phyloP scores from a whole-genome alignment of 1,140 invertebrate species.

The Bombus waltoni region DNA sequence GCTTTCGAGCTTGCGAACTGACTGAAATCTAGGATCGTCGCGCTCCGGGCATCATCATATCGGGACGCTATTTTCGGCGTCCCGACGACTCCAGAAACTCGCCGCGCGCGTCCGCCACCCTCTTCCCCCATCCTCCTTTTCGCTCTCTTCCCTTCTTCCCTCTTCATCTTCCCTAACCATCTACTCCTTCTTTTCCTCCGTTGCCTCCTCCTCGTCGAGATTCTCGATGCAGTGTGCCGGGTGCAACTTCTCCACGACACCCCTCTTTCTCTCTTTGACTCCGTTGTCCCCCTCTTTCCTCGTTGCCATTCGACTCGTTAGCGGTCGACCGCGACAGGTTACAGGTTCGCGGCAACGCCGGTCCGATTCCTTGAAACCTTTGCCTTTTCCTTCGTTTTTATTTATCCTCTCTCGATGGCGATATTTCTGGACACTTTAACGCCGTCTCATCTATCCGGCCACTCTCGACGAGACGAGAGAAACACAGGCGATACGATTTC shows the following conservation, averaged over 20 bases:
- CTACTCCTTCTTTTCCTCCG: slow-evolving; percentile 72
- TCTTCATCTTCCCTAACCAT: slow-evolving; percentile 75
- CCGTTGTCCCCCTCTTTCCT: neutral
- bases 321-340: slow-evolving; percentile 8
- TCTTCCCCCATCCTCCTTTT: slow-evolving; percentile 53
- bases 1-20: slow-evolving; percentile 82
- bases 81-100: slow-evolving; percentile 82
- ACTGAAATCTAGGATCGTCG: slow-evolving; percentile 82
- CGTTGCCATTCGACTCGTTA: neutral
- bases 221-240: slow-evolving; percentile 80
- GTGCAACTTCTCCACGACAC: slow-evolving; percentile 80
- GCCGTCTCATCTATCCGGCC: neutral
- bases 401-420: neutral
- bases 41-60: slow-evolving; percentile 82
- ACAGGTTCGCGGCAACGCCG: neutral
- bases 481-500: too few relatives aligned
- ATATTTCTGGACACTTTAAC: slow-evolving; percentile 43
- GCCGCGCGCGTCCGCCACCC: slow-evolving; percentile 53
- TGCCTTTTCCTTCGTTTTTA: neutral
- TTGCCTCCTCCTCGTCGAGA: slow-evolving; percentile 64
- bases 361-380: neutral
- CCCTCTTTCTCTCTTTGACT: slow-evolving; percentile 41
- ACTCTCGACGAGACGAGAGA: neutral
- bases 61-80: slow-evolving; percentile 82
- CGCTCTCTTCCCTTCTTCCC: slow-evolving; percentile 76